Conservation (phyloP, 2,113 vertebrate genomes). For the Chlamydotis undulata region DNA sequence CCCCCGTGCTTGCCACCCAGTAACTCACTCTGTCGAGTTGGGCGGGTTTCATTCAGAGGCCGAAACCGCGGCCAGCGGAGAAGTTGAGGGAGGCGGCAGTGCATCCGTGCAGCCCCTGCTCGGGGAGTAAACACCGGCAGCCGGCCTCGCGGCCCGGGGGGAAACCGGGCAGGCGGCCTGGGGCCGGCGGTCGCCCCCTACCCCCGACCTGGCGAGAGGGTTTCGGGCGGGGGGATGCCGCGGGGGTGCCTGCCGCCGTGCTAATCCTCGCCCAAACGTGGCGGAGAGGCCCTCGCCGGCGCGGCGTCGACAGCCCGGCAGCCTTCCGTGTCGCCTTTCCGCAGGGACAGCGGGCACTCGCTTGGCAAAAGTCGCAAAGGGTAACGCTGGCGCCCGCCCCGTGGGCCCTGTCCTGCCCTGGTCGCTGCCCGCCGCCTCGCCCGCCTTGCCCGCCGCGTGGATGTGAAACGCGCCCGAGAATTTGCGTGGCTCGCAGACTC, state of each 20-base stretch:
- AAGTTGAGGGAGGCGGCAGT: slow-evolving; percentile 63
- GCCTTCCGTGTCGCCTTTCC: not conserved
- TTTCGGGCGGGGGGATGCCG: no score
- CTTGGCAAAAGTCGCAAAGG: not conserved
- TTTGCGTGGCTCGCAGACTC: not conserved
- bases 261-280: not conserved
- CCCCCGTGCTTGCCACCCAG: not conserved
- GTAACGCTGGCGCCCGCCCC: fast-evolving
- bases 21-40: not conserved
- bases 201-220: no score
- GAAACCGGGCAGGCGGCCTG: not conserved
- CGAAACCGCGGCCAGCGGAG: slow-evolving; percentile 23
- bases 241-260: not conserved
- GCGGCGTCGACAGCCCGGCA: not conserved
- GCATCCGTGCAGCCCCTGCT: not conserved
- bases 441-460: fast-evolving
- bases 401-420: not conserved
- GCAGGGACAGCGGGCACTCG: fast-evolving
- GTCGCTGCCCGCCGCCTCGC: not conserved
- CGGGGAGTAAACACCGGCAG: slow-evolving; percentile 28
- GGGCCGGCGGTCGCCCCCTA: no score
- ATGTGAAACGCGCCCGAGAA: not conserved
- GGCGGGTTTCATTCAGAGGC: slow-evolving; percentile 56
- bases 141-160: not conserved
- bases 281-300: not conserved